Evolutionary conservation across 2,888 invertebrate species (phyloP), one percentile per base, ranked within the genome.

Genomic region (Lordiphosa andalusiaca): DNA sequence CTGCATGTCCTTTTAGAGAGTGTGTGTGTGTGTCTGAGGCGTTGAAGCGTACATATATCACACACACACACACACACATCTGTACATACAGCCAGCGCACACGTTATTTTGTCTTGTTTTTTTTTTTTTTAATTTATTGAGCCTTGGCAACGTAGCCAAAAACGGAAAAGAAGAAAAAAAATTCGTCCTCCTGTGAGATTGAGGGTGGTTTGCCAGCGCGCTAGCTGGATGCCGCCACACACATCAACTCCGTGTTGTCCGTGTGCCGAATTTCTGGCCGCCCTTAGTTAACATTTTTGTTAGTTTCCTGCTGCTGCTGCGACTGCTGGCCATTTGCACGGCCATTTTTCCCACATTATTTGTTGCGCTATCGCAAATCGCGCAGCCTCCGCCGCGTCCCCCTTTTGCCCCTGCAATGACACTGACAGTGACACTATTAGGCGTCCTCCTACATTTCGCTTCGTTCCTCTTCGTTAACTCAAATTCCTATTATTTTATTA

Each of bases 391-490:
- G 9, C 30, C 9, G 37, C 38, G 13, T 30, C 37, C 67, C 12
- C 48, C 42, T 19, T 19, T 41, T 56, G 12, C 39, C 51, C 66
- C 49, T 70, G 69, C 65, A 52, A 53, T 80, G 80, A 69, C 84
- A 82, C 78, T 80, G 80, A 82, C 80, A 77, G 82, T 84, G 81
- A 80, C 81, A 80, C 78, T 77, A 78, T 67, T 73, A 71, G 50
- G 67, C 64, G 68, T 30, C 25, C 38, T 39, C 21, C 25, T 21
- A 21, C 7, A 25, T 12, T 30, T 36, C 23, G 23, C 10, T 6
- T 12, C 6, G 36, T 23, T 38, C 47, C 16, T 33, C 3, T 33
- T 46, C 33, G 30, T 21, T 44, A 21, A 37, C 36, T 37, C 13
- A 36, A 21, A 48, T 37, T 48, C 48, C 23, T 33, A 25, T 50